Evolutionary conservation across 2,797 vertebrate genomes (phyloP).

Genomic region (Orestias chungarensis): DNA sequence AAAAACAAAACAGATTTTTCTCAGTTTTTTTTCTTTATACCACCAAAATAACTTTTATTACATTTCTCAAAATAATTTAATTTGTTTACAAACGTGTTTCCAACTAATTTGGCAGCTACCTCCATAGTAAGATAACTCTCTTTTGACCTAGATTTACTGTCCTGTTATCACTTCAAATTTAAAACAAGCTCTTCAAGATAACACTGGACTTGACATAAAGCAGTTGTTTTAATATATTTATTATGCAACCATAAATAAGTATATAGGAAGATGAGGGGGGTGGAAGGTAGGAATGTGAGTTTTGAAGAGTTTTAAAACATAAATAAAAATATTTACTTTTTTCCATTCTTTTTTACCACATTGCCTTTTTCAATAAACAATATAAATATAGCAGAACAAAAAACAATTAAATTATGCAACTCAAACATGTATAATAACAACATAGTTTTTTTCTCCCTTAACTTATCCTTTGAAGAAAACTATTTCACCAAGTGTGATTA

Average conservation of each 20-base stretch:
- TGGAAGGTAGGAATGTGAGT: background rate
- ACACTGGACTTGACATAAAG: background rate
- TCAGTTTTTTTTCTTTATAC: too few species aligned
- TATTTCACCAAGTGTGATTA: background rate
- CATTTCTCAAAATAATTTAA: background rate
- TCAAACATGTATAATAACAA: background rate
- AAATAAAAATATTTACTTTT: background rate
- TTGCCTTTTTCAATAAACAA: background rate
- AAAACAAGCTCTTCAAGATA: background rate
- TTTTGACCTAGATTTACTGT: background rate
- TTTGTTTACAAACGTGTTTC: background rate
- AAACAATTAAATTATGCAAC: background rate
- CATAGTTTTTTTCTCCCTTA: background rate
- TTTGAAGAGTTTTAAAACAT: too few species aligned
- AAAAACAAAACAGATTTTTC: too few species aligned
- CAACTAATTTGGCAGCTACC: background rate
- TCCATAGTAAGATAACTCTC: background rate
- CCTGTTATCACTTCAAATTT: background rate
- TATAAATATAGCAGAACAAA: background rate
- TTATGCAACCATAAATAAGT: background rate
- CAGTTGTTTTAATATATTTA: background rate
- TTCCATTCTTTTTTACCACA: too few species aligned
- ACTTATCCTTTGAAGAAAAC: background rate
- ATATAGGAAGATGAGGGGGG: too few species aligned
- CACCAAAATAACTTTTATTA: background rate